phyloP scores from a whole-genome alignment of 2,797 vertebrate genomes.

The Balearica regulorum region DNA sequence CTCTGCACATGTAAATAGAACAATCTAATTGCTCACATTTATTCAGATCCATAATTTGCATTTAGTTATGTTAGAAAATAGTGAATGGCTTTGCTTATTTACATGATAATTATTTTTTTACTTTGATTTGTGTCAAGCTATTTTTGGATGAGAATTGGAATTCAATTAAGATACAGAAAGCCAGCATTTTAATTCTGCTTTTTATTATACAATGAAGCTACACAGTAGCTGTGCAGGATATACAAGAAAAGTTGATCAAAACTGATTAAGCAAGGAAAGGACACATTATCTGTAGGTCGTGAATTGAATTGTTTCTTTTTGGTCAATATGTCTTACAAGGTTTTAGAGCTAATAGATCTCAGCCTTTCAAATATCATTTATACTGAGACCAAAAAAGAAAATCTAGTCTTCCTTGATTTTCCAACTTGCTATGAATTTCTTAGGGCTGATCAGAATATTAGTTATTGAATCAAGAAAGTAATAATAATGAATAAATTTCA shows the following conservation, averaged over 20 bases:
- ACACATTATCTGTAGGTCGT: background rate
- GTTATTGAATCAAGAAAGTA: background rate
- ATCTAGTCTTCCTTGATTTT: background rate
- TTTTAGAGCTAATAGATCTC: background rate
- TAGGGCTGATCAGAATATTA: background rate
- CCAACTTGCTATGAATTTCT: background rate
- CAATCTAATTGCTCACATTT: constrained; percentile 15
- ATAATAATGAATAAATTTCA: background rate
- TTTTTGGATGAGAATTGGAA: constrained; percentile 29
- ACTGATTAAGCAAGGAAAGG: background rate
- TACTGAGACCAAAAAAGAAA: background rate
- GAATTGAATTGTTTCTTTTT: background rate
- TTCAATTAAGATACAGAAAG: constrained; percentile 38
- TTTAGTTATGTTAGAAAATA: constrained; percentile 53
- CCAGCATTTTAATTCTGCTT: background rate
- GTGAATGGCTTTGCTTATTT: constrained; percentile 45
- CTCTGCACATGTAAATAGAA: constrained; percentile 27
- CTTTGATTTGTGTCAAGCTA: constrained; percentile 38
- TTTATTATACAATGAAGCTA: constrained; percentile 8
- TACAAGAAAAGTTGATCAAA: background rate
- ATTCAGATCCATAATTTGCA: constrained; percentile 50
- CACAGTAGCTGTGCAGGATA: background rate
- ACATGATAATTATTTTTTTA: constrained; percentile 21
- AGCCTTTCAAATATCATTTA: background rate
- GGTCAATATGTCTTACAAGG: background rate